Base-by-base conservation (phyloP, 2,113 vertebrate species). In the Alligator sinensis region DNA sequence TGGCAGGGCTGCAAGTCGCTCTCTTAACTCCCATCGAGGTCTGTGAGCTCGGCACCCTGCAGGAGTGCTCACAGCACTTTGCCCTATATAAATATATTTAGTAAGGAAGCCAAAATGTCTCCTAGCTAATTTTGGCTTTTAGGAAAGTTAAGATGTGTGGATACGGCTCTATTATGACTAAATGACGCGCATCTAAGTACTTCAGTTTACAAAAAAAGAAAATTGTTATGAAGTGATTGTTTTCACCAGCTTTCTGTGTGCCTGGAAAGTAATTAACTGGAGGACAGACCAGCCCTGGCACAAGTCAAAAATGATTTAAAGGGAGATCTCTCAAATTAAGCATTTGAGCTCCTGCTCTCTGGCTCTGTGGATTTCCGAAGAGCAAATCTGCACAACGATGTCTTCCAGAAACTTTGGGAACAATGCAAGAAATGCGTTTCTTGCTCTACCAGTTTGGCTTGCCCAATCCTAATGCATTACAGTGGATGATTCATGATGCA, bases 321-420 rank as follows among this genome's bases (percentile, higher is more conserved):
- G 54, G 81, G 47, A 77, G 86, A 96, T 96, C 84, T 90, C 93
- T 96, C 96, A 95, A 96, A 95, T 97, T 95, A 97, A 96, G 94
- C 64, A 91, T 95, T 82, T 95, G 90, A 90, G 82, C 94, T 93
- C 72, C 81, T 88, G 87, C 82, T 94, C 93, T 91, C 0, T 83
- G 96, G 94, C 91, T 96, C 96, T 91, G 94, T 85, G 90, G 74
- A 87, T 91, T 97, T 96, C 21, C 1, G 79, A 90, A 97, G 82
- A 85, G 93, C 91, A 94, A 95, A 87, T 95, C 96, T 95, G 96
- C 96, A 95, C 63, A 94, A 84, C 84, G 85, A 82, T 58, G 64
- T 81, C 63, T 9, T 75, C 77, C 0, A 2, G 68, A 77, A 93
- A 91, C 80, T 30, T 90, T 92, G 88, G 85, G 87, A 96, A 94